Percentiles rank a stretch among this genome's conserved stretches.
Conservation (phyloP, 1,140 invertebrate genomes). For the Zaprionus camerounensis region DNA sequence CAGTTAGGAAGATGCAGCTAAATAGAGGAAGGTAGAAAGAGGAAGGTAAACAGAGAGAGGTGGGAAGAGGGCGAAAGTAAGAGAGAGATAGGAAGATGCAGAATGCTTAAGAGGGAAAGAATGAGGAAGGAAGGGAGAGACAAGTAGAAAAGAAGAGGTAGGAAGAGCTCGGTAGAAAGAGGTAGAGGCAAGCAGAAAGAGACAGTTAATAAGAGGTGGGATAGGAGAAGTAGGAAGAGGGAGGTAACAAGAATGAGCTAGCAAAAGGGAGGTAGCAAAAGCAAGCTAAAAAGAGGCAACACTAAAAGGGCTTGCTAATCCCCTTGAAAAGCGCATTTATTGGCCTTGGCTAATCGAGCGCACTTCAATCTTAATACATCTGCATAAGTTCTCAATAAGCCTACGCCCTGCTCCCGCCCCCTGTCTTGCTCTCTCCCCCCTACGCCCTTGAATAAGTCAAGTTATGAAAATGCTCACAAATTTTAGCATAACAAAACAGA, state of each 20-base stretch:
- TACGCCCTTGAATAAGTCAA: constrained; percentile 21
- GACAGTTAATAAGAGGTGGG: too few species aligned
- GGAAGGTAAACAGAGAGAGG: too few species aligned
- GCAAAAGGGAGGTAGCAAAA: not conserved
- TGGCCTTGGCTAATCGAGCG: constrained; percentile 15
- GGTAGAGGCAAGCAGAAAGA: too few species aligned
- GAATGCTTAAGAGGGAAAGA: too few species aligned
- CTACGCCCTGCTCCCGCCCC: not conserved
- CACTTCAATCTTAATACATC: constrained; percentile 28
- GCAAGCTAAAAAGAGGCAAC: not conserved
- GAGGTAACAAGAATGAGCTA: too few species aligned
- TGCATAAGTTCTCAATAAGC: constrained; percentile 30
- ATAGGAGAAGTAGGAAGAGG: not conserved
- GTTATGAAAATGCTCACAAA: constrained; percentile 51
- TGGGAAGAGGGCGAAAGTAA: too few species aligned
- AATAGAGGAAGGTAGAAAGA: too few species aligned
- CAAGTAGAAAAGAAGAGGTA: not conserved
- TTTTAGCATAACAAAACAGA: constrained; percentile 53
- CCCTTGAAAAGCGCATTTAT: not conserved
- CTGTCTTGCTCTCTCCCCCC: not conserved
- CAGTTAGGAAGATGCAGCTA: too few species aligned
- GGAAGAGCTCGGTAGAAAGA: too few species aligned
- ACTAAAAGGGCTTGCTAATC: not conserved
- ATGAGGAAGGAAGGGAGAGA: too few species aligned
- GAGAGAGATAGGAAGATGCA: too few species aligned